Conservation (phyloP, 2,797 vertebrate species). For the Acanthurus leucopareius region DNA sequence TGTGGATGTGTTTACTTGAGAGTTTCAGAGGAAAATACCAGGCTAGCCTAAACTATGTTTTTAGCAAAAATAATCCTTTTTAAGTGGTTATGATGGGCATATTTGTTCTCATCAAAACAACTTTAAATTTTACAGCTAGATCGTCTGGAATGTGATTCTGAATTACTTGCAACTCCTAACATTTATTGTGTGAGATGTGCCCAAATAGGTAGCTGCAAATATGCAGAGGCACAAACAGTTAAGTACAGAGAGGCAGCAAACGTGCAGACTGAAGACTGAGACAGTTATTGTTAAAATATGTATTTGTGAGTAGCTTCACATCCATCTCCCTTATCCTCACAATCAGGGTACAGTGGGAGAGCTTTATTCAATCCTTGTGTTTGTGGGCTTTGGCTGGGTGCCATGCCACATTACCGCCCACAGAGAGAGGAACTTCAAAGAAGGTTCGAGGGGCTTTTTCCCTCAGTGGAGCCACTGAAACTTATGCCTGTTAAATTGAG, state of each 20-base stretch:
- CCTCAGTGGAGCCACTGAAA: slow-evolving; percentile 53
- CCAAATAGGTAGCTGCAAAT: neutral
- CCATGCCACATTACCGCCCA: slow-evolving; percentile 60
- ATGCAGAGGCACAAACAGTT: neutral
- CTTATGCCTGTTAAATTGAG: slow-evolving; percentile 53
- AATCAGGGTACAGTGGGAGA: slow-evolving; percentile 41
- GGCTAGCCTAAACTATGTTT: neutral
- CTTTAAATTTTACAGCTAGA: neutral
- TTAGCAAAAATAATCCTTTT: neutral
- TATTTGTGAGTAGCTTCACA: slow-evolving; percentile 21
- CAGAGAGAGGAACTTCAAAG: slow-evolving; percentile 69
- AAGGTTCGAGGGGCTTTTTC: slow-evolving; percentile 34
- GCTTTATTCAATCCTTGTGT: slow-evolving; percentile 65
- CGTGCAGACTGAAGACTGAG: slow-evolving; percentile 27
- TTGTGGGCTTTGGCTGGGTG: slow-evolving; percentile 52
- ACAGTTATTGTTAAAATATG: slow-evolving; percentile 1
- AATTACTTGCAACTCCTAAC: neutral
- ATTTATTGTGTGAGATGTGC: neutral
- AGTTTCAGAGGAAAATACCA: too few species aligned
- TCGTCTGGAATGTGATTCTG: neutral
- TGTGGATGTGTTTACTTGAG: too few species aligned
- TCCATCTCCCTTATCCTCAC: slow-evolving; percentile 34
- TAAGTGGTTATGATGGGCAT: neutral
- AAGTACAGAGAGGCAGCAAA: neutral
- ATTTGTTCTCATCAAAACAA: neutral